Evolutionary conservation across 1,140 invertebrate genomes (phyloP), one percentile per base, ranked within the genome.

Genomic region (Lamellibrachia luymesi): DNA sequence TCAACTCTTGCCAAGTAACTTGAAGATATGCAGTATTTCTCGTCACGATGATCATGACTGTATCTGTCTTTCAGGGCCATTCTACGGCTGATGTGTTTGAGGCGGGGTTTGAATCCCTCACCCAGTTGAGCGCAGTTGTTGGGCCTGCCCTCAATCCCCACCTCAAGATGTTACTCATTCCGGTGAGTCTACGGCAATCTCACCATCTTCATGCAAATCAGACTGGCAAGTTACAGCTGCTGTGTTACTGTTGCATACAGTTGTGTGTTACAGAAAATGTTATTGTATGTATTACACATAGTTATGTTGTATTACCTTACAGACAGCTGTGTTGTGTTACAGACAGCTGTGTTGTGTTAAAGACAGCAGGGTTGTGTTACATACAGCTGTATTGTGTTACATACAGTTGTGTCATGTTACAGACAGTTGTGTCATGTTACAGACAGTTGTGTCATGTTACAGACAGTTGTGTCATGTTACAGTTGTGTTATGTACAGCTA

Each of bases 161-260:
- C 93, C 94, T 96, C 0, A 96, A 96, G 94, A 95, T 94, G 93
- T 94, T 96, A 6, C 94, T 96, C 25, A 95, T 95, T 56, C 94
- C 96, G 91, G 95, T 96, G 94, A 94, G 95, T 95, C 89, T 91
- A 93, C 22, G 4, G 49, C 38, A 93, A 8, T 92, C 38, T 89
- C 89, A 51, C 49, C 90, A 64, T 91, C 91, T 13, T 91, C 10
- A 52, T 51, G 17, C 52, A 27, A 64, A 92, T n/a, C 27, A 91
- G 10, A 38, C 64, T 92, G 50, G 56, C 64, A 92, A 10, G 90
- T 80, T 51, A 8, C 17, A 13, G 8, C 2, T 50, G 27, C 80
- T 10, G 22, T 93, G 56, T 80, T 25, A 27, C 38, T 92, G 90
- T 93, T 92, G 92, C 50, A 92, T 93, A 49, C 51, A 91, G 91